Conservation (phyloP, 2,113 vertebrate species). For the Calypte anna region DNA sequence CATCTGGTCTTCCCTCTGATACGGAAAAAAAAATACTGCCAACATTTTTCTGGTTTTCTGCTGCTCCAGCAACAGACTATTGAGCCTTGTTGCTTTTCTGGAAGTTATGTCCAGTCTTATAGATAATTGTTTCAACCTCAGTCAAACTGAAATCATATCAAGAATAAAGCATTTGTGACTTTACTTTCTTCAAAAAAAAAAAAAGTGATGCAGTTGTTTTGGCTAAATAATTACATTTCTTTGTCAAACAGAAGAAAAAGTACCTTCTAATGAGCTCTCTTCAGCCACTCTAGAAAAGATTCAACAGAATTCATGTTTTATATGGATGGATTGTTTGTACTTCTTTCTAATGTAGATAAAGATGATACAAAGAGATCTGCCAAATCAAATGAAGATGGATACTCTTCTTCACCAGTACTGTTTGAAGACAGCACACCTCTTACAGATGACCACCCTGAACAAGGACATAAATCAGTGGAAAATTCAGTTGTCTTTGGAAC, state of each 20-base stretch:
- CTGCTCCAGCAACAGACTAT: not conserved
- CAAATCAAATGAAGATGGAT: not conserved
- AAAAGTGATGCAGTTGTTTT: not conserved
- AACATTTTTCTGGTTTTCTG: not conserved
- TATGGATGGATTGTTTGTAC: not conserved
- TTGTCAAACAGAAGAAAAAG: not conserved
- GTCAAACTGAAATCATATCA: not conserved
- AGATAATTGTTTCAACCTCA: not conserved
- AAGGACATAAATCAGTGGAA: slow-evolving; percentile 4
- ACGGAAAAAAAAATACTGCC: not conserved
- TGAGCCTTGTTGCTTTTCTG: not conserved
- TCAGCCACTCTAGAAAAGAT: not conserved
- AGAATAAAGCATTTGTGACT: not conserved
- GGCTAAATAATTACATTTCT: not conserved
- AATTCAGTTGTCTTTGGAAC: slow-evolving; percentile 85
- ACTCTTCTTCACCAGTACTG: slow-evolving; percentile 82
- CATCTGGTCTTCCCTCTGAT: not conserved
- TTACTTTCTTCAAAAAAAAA: not conserved
- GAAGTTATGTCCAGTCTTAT: not conserved
- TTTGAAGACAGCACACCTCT: slow-evolving; percentile 85
- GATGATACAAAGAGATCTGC: not conserved
- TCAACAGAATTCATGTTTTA: not conserved
- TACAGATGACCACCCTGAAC: not conserved
- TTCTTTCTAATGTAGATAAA: slow-evolving; percentile 58
- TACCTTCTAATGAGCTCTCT: not conserved